Conservation (phyloP, 2,888 invertebrate species). For the Plusia festucae region DNA sequence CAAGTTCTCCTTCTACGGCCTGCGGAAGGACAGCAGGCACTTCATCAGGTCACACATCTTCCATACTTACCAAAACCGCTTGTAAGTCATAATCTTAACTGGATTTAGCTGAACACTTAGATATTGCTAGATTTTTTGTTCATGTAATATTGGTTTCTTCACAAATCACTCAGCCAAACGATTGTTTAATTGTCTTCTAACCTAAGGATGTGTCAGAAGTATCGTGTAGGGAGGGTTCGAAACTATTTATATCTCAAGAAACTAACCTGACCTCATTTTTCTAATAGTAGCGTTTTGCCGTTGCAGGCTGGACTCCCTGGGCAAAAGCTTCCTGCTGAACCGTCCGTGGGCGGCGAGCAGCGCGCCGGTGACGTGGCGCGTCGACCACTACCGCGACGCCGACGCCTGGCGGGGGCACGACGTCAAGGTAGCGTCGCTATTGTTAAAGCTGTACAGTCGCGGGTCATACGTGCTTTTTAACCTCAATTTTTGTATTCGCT, state of each 20-base stretch:
- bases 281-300: background rate
- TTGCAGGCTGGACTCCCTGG: slow-evolving; percentile 42
- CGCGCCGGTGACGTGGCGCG: slow-evolving; percentile 44
- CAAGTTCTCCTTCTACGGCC: slow-evolving; percentile 35
- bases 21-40: slow-evolving; percentile 34
- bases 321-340: slow-evolving; percentile 32
- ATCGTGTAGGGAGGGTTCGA: too few species aligned
- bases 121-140: too few species aligned
- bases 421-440: slow-evolving; percentile 22
- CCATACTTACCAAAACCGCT: background rate
- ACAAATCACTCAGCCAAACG: too few species aligned
- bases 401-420: slow-evolving; percentile 48
- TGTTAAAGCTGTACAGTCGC: too few species aligned
- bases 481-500: too few species aligned
- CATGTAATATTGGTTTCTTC: too few species aligned
- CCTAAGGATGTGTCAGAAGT: too few species aligned
- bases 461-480: too few species aligned
- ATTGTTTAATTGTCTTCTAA: too few species aligned
- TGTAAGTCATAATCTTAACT: background rate
- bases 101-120: too few species aligned
- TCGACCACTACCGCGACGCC: slow-evolving; percentile 44
- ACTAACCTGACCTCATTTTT: background rate
- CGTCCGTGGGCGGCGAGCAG: slow-evolving; percentile 36
- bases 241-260: too few species aligned
- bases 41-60: slow-evolving; percentile 45